Percentiles rank a stretch among this genome's conserved stretches.
phyloP scores from a whole-genome alignment of 2,797 vertebrate species.

The Cuculus canorus region DNA sequence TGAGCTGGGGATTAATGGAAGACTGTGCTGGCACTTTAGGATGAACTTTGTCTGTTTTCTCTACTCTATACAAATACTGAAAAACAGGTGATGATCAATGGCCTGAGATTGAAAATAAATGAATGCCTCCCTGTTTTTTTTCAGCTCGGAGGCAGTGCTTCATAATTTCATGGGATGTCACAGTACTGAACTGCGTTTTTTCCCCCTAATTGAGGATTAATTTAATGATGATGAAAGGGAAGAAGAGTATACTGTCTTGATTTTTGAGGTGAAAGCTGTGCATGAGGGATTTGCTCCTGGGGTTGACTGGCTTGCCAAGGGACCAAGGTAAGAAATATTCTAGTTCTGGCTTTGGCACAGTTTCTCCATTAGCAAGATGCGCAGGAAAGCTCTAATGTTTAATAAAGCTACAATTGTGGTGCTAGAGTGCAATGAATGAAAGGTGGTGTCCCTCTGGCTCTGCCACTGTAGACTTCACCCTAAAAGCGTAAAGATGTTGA shows the following conservation, averaged over 20 bases:
- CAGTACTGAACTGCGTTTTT: background rate
- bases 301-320: background rate
- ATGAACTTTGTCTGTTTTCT: conserved; percentile 61
- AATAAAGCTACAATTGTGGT: accelerated
- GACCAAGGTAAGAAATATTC: background rate
- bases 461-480: background rate
- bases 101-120: conserved; percentile 3
- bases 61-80: background rate
- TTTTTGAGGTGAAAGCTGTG: background rate
- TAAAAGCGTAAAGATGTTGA: background rate
- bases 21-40: conserved; percentile 51
- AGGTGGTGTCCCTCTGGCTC: background rate
- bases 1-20: conserved; percentile 70
- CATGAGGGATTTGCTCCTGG: background rate
- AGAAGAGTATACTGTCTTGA: background rate
- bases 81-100: conserved; percentile 61
- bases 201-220: background rate
- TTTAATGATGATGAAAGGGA: background rate
- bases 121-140: background rate
- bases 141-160: background rate
- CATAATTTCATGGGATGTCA: background rate
- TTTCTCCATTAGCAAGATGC: background rate
- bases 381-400: background rate
- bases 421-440: background rate
- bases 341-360: background rate